Base-by-base conservation (phyloP, 2,113 vertebrate genomes). In the Camelus dromedarius region DNA sequence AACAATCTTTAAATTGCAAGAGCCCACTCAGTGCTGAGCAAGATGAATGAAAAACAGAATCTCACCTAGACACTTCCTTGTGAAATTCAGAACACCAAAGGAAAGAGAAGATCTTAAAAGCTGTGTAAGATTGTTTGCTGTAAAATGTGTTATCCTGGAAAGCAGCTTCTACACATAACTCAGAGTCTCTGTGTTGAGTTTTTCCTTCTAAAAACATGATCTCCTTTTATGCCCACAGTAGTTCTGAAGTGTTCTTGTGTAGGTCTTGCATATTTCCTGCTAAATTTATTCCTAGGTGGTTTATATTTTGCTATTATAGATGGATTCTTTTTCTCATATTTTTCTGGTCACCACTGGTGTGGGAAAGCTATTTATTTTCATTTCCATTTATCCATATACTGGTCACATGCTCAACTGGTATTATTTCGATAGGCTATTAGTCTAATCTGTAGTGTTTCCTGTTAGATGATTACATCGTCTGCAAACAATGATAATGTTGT, bases 221-320 rank as follows among this genome's bases (percentile, higher is more conserved):
- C 38, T 91, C 67, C 30, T 96, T 95, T 94, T 38, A 94, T 76
- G 48, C 54, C 26, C 18, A 91, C 89, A 66, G 80, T 80, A 93
- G 95, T 54, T 95, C 66, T 96, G 38, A 94, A 95, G 96, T 88
- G 24, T 94, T 76, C 95, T 96, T 30, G 48, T 60, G 24, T 46
- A 90, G 66, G 75, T 66, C 58, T 92, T 96, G 52, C 75, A 88
- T 94, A 84, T 88, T 93, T 87, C 20, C 84, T 86, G 56, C 70
- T 73, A 54, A 76, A 46, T 72, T 72, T 70, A 95, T 89, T 93
- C 67, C 73, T 58, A 58, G 35, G 54, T 87, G 54, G 50, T 30
- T 90, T 94, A 82, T 42, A 58, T 79, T 92, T 82, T 83, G 50
- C 56, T 92, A 30, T 54, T 94, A 56, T 46, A 64, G 72, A 50